Evolutionary conservation across 2,797 vertebrate species (phyloP).

Genomic region (Gymnoscopelus microlampas): DNA sequence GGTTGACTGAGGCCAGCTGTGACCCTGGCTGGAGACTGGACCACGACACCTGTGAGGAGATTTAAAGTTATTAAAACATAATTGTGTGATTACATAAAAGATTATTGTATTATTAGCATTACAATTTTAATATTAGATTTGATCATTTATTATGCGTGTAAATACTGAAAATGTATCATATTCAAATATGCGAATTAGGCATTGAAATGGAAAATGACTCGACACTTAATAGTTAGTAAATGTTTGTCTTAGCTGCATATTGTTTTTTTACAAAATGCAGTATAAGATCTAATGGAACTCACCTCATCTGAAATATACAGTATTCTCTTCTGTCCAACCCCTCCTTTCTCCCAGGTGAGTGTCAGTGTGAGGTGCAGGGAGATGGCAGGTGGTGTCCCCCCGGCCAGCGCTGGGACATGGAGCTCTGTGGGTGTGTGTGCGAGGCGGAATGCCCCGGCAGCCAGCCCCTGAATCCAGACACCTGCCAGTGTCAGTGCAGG

Average conservation of each 20-base stretch:
- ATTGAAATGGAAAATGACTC: no score
- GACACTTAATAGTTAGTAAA: no score
- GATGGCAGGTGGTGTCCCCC: slow-evolving; percentile 70
- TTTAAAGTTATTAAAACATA: background rate
- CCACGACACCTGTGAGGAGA: slow-evolving; percentile 74
- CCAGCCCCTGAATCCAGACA: slow-evolving; percentile 79
- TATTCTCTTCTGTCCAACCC: background rate
- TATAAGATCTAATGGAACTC: no score
- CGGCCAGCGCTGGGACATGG: slow-evolving; percentile 77
- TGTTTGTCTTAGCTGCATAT: no score
- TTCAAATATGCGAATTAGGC: no score
- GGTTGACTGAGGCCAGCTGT: slow-evolving; percentile 79
- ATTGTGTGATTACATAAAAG: background rate
- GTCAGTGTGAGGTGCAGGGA: slow-evolving; percentile 72
- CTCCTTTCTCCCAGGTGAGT: slow-evolving; percentile 65
- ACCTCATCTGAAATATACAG: background rate
- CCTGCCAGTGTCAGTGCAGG: slow-evolving; percentile 80
- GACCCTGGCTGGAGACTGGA: slow-evolving; percentile 79
- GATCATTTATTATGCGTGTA: background rate
- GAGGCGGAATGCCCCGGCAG: slow-evolving; percentile 68
- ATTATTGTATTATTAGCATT: background rate
- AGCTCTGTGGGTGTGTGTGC: slow-evolving; percentile 80
- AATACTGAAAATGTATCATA: background rate
- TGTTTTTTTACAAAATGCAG: no score
- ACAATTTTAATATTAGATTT: background rate